phyloP scores from a whole-genome alignment of 2,888 invertebrate species.

The Tholera decimalis region DNA sequence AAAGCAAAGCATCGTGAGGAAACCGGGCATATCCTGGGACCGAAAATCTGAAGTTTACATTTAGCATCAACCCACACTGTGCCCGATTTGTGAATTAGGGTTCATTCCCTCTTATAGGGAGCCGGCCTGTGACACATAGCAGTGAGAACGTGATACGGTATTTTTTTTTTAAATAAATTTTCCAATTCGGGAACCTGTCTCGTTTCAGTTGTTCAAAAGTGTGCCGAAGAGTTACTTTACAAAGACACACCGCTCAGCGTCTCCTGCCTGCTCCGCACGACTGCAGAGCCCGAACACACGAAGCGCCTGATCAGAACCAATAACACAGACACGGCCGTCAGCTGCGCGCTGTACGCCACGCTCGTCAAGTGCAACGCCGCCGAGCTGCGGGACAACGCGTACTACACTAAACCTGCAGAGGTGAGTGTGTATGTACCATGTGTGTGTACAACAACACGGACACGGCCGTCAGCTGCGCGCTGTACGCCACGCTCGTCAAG shows the following conservation, averaged over 20 bases:
- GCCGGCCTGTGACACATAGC: too few relatives aligned
- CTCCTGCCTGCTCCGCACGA: conserved; percentile 74
- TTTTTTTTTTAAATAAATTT: too few relatives aligned
- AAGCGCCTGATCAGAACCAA: conserved; percentile 47
- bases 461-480: conserved; percentile 73
- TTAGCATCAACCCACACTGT: too few relatives aligned
- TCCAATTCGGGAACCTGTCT: too few relatives aligned
- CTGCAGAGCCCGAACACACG: conserved; percentile 38
- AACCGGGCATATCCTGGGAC: too few relatives aligned
- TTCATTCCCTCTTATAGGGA: too few relatives aligned
- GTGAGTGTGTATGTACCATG: conserved; percentile 65
- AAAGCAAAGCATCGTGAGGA: too few relatives aligned
- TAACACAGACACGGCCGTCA: conserved; percentile 68
- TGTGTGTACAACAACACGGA: background rate
- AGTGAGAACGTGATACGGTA: too few relatives aligned
- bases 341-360: conserved; percentile 80
- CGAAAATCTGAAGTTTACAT: too few relatives aligned
- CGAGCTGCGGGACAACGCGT: conserved; percentile 77
- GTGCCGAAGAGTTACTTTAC: conserved; percentile 79
- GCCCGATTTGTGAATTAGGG: too few relatives aligned
- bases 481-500: conserved; percentile 79
- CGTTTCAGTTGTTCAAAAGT: conserved; percentile 78
- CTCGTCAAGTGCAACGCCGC: conserved; percentile 75
- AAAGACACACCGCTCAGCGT: conserved; percentile 81
- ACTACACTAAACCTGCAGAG: conserved; percentile 73